Conservation (phyloP, 1,140 invertebrate species). For the Cyclina sinensis region DNA sequence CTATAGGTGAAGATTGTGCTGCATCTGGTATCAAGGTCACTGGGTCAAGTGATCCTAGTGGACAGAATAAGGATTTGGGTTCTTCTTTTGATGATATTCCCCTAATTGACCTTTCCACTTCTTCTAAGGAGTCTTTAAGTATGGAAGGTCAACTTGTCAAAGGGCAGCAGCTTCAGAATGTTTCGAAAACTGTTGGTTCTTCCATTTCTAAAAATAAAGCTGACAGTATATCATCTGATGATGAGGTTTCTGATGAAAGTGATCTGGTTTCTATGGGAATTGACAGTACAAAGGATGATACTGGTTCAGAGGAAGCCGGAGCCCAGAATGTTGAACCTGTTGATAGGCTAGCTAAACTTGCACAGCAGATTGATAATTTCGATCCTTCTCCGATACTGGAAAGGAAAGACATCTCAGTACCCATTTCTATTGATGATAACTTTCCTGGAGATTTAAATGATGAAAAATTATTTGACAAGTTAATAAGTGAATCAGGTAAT, state of each 20-base stretch:
- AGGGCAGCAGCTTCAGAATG: background rate
- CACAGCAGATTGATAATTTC: conserved; percentile 64
- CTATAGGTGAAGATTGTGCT: background rate
- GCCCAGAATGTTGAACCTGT: conserved; percentile 4
- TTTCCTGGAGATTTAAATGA: conserved; percentile 34
- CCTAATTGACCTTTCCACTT: conserved; percentile 49
- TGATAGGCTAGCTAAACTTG: conserved; percentile 46
- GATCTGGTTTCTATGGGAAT: conserved; percentile 21
- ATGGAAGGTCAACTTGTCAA: background rate
- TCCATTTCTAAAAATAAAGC: background rate
- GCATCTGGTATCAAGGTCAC: background rate
- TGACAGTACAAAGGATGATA: background rate
- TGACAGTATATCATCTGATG: background rate
- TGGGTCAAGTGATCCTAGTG: background rate
- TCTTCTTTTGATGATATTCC: conserved; percentile 37
- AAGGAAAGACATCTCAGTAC: background rate
- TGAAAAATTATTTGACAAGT: conserved; percentile 45
- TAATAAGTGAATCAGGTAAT: conserved; percentile 42
- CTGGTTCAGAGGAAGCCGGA: background rate
- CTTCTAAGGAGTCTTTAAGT: conserved; percentile 39
- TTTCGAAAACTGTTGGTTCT: background rate
- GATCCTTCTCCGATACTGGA: conserved; percentile 31
- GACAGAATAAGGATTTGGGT: background rate
- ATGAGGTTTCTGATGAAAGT: background rate
- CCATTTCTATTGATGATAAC: background rate